Base-by-base conservation (phyloP, 2,113 vertebrate genomes). In the Oreocharis arfaki region DNA sequence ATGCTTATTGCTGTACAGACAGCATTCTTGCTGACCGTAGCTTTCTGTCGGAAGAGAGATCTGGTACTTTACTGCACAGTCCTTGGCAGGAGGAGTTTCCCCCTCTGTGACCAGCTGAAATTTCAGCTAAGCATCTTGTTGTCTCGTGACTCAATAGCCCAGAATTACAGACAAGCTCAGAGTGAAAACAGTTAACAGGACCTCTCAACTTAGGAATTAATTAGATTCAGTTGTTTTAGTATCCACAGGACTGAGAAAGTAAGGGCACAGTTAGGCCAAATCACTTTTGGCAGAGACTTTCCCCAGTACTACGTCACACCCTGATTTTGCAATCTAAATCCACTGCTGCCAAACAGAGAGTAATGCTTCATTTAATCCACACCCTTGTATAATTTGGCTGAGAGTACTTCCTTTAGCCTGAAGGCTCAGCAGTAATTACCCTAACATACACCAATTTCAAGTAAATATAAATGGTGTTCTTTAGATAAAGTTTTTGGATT, bases 281-380 rank as follows among this genome's bases (percentile, higher is more conserved):
- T 93, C 91, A 93, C 83, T 95, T 95, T 76, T 95, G 96, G 88
- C 95, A 97, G 68, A 96, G 95, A 77, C 87, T 87, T 96, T 82
- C 39, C 71, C 84, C 71, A 78, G 68, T 89, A 61, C 97, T 93
- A 98, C 95, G 94, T 93, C 96, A 95, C 82, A 85, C 88, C 74
- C 89, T 89, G 93, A 82, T 96, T 97, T 97, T 96, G 97, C 95
- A 98, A 97, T 81, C 82, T 67, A 68, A 32, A 93, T 47, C 71
- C 59, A 88, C 23, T 84, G 46, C 82, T 97, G 96, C 91, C 96
- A 97, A 94, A 90, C 76, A 83, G 78, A 96, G 79, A 97, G 90
- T 96, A 97, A 97, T 97, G 96, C 94, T 97, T 96, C 86, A 92
- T 96, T 97, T 97, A 97, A 96, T 95, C 93, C 96, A 97, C 93